phyloP scores from a whole-genome alignment of 2,888 invertebrate species.

The Sycophila texana region DNA sequence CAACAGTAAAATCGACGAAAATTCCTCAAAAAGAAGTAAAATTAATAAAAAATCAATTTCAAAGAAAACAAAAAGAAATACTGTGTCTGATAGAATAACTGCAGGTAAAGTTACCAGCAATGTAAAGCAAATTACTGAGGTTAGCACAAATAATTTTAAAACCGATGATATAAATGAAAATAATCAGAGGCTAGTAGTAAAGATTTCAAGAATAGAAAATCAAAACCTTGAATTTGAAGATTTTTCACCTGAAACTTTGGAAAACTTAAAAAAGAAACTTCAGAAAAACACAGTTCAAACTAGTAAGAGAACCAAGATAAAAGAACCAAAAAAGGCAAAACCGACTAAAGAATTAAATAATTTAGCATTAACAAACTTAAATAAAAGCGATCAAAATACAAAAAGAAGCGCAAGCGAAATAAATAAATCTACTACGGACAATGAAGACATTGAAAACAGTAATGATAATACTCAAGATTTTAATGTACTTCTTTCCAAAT shows the following conservation, averaged over 20 bases:
- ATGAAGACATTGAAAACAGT: not conserved
- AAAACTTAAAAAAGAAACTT: slow-evolving; percentile 17
- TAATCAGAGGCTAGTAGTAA: not conserved
- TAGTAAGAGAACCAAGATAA: not conserved
- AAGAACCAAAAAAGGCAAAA: not conserved
- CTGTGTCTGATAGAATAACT: not conserved
- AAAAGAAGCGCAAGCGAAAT: slow-evolving; percentile 5
- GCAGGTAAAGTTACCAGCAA: not conserved
- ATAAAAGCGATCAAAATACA: not conserved
- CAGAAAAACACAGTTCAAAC: not conserved
- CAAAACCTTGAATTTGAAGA: not conserved
- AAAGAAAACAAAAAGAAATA: not conserved
- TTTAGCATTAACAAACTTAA: not conserved
- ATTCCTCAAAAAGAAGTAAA: not conserved
- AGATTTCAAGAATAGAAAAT: slow-evolving; percentile 15
- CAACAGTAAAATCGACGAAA: not conserved
- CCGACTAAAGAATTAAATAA: not conserved
- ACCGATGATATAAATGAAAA: not conserved
- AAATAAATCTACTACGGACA: not conserved
- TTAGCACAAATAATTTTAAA: not conserved
- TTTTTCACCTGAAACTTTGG: not conserved
- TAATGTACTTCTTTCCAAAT: slow-evolving; percentile 58
- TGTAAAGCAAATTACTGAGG: not conserved
- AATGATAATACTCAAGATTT: slow-evolving; percentile 37
- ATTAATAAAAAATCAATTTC: not conserved